These are phyloP conservation scores for Rhinichthys klamathensis DNA, from an alignment of 2,113 vertebrate species.

Conservation along the genomic window DNA sequence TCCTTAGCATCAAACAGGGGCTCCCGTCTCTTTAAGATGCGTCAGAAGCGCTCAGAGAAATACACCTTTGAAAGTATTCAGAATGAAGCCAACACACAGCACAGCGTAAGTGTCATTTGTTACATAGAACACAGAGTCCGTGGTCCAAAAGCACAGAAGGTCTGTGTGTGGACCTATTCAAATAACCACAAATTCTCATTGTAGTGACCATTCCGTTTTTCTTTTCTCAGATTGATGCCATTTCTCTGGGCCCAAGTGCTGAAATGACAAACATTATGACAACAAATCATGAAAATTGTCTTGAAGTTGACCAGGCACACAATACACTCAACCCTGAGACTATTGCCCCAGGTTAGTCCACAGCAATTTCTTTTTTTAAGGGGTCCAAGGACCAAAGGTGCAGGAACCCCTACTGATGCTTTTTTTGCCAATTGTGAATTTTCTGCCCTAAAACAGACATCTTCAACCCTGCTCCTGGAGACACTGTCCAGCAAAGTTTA, in stretches of 20 bases:
- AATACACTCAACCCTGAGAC: conserved; percentile 81
- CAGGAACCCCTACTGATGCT: no score
- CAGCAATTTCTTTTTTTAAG: neutral
- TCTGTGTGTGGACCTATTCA: neutral
- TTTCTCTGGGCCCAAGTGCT: conserved; percentile 66
- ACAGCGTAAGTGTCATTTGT: conserved; percentile 77
- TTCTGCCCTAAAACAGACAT: no score
- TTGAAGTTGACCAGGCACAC: conserved; percentile 68
- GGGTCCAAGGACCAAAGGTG: neutral
- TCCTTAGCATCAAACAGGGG: conserved; percentile 90
- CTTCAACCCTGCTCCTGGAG: no score
- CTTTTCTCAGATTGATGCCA: conserved; percentile 56
- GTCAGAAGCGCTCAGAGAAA: conserved; percentile 94
- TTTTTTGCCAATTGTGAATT: neutral
- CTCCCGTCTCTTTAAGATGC: conserved; percentile 93
- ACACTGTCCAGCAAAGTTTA: no score
- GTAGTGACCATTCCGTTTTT: neutral
- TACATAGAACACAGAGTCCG: neutral
- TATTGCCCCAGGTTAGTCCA: conserved; percentile 87
- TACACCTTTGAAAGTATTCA: conserved; percentile 91
- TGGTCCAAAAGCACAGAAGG: no score
- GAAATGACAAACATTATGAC: conserved; percentile 68
- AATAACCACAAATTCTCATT: neutral
- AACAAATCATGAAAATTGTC: conserved; percentile 55
- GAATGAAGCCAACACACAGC: conserved; percentile 79